Base-by-base conservation (phyloP, 1,140 invertebrate species). In the Periplaneta americana region DNA sequence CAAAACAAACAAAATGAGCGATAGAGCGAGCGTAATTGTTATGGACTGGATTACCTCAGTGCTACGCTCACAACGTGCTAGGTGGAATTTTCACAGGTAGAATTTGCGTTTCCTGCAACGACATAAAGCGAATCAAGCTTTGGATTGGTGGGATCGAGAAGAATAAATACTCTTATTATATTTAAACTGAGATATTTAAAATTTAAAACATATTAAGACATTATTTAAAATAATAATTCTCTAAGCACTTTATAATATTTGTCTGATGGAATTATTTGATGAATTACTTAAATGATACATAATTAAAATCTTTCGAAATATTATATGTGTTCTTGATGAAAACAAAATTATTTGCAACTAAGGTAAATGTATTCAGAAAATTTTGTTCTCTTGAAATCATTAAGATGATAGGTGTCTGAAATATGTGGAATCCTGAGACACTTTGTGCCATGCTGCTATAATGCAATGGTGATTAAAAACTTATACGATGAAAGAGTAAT, bases 91-190 rank as follows among this genome's bases (percentile, higher is more conserved):
- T 85, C 85, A 85, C 85, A 85, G 84, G 82, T 84, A 84, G 84
- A 84, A 84, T 83, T 85, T 85, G 84, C 83, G 84, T 81, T 84
- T 85, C 84, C 85, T 85, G 85, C 77, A 85, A 85, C 81, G 81
- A 81, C 81, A 81, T 78, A 81, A 28, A 79, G 66, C 35, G 34
- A 80, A 80, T 80, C 57, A 80, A 75, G 76, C 76, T 34, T 78
- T 36, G 34, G 76, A 66, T 28, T 66, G 48, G 22, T 66, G 48
- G 48, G 22, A n/a, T 28, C 22, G 22, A 66, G 48, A 66, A 66
- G 22, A 66, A 66, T 22, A 22, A 66, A 66, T 66, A n/a, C 28
- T 28, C 22, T 28, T 66, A 28, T 66, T 11, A 66, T 66, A 66
- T 66, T 66, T 66, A 66, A 28, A 28, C 22, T 48, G 8, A 28